Evolutionary conservation across 2,113 vertebrate species (phyloP).

Genomic region (Austrofundulus limnaeus): DNA sequence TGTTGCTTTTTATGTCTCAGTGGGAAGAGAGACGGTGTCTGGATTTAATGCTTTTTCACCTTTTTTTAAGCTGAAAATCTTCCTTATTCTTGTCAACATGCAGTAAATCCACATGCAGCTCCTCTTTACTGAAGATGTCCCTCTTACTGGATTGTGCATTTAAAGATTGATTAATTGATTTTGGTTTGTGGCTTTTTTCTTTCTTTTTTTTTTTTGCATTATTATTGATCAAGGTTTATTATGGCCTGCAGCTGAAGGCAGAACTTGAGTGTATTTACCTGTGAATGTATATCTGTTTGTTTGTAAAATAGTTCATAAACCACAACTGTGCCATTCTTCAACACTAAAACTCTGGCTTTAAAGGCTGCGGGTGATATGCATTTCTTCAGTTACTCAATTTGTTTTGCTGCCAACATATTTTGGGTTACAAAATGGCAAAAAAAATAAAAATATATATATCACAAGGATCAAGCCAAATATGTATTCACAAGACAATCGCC

Average conservation of each 20-base stretch:
- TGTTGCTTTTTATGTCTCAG: conserved; percentile 50
- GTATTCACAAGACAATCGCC: conserved; percentile 1
- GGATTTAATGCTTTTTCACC: conserved; percentile 49
- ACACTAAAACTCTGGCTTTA: too few species aligned
- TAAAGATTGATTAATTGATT: conserved; percentile 19
- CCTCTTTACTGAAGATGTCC: conserved; percentile 1
- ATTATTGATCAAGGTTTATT: conserved; percentile 23
- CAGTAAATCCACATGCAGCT: conserved; percentile 25
- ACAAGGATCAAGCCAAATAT: too few species aligned
- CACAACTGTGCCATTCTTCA: too few species aligned
- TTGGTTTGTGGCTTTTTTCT: conserved; percentile 13
- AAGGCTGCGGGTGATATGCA: too few species aligned
- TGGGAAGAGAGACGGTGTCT: conserved; percentile 31
- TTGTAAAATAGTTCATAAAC: too few species aligned
- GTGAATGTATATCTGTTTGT: too few species aligned
- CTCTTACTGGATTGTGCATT: conserved; percentile 6
- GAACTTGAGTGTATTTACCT: too few species aligned
- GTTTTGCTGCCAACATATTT: too few species aligned
- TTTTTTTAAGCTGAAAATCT: conserved; percentile 40
- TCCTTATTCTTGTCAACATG: conserved; percentile 35
- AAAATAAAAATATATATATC: too few species aligned
- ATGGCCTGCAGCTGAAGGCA: not conserved
- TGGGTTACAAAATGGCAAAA: too few species aligned
- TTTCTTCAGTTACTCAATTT: too few species aligned
- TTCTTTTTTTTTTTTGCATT: conserved; percentile 41